A percentile compares a stretch with the other conserved stretches of the same genome.
These are phyloP conservation scores for Tinamus major DNA, from an alignment of 2,797 vertebrate genomes.

Conservation along the genomic window DNA sequence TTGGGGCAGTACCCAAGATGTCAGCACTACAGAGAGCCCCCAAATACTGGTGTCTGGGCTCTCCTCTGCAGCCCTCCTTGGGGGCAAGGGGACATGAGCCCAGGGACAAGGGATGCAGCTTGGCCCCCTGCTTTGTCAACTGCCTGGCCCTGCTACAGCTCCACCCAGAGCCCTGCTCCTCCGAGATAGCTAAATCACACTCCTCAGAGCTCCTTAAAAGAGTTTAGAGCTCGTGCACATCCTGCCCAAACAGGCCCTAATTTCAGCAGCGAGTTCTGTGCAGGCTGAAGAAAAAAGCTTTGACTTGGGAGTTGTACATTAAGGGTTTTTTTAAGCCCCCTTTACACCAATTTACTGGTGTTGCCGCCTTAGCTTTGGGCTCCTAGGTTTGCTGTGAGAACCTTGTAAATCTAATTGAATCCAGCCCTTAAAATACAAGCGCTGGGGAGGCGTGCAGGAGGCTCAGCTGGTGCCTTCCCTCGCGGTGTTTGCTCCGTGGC, in stretches of 20 bases:
- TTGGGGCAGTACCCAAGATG: not conserved
- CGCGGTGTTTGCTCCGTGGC: slow-evolving; percentile 39
- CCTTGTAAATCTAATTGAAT: not conserved
- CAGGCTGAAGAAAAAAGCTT: not conserved
- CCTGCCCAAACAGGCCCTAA: slow-evolving; percentile 46
- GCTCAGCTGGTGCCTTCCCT: slow-evolving; percentile 45
- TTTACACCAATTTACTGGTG: not conserved
- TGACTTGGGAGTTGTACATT: not conserved
- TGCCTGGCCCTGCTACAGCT: fast-evolving
- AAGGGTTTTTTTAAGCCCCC: not conserved
- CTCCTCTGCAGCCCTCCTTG: too few relatives aligned
- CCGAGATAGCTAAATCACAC: fast-evolving
- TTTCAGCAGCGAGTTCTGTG: not conserved
- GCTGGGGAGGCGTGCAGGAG: not conserved
- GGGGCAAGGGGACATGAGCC: not conserved
- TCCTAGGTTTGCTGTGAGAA: not conserved
- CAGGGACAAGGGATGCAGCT: not conserved
- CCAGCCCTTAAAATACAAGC: not conserved
- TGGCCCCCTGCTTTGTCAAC: fast-evolving
- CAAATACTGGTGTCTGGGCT: not conserved
- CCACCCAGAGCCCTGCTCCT: not conserved
- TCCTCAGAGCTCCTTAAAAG: not conserved
- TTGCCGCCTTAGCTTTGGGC: not conserved
- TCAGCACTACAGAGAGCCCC: fast-evolving
- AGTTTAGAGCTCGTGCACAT: fast-evolving